Evolutionary conservation across 1,140 invertebrate species (phyloP).

Genomic region (Patella vulgata): DNA sequence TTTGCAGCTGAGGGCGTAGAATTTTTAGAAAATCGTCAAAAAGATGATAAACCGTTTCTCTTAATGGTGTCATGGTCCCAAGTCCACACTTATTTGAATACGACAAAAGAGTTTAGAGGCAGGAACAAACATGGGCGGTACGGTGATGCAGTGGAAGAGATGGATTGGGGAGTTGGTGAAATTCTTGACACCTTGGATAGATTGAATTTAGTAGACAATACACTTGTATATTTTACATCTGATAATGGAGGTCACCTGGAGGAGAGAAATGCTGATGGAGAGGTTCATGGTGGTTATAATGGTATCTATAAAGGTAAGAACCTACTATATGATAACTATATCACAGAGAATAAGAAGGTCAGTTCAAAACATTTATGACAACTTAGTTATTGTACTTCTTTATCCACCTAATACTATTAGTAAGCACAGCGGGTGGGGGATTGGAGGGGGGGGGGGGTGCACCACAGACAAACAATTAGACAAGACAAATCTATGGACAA

Average conservation of each 20-base stretch:
- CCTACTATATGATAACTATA: too few species aligned
- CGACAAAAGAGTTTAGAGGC: slow-evolving; percentile 38
- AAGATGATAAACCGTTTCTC: slow-evolving; percentile 46
- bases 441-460: too few species aligned
- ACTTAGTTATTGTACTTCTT: too few species aligned
- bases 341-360: too few species aligned
- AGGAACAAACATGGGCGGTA: slow-evolving; percentile 57
- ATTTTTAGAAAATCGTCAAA: slow-evolving; percentile 41
- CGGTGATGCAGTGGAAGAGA: slow-evolving; percentile 67
- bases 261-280: slow-evolving; percentile 49
- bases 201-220: slow-evolving; percentile 10
- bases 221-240: slow-evolving; percentile 11
- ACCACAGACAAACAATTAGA: too few species aligned
- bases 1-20: slow-evolving; percentile 45
- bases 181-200: slow-evolving; percentile 58
- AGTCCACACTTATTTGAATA: slow-evolving; percentile 45
- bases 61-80: slow-evolving; percentile 54
- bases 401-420: too few species aligned
- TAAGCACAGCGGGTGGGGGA: too few species aligned
- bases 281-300: slow-evolving; percentile 65
- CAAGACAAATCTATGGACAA: too few species aligned
- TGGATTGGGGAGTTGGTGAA: slow-evolving; percentile 66
- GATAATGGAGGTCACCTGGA: slow-evolving; percentile 14
- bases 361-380: too few species aligned
- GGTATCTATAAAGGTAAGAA: slow-evolving; percentile 59